phyloP scores from a whole-genome alignment of 1,140 invertebrate genomes.

The Drosophila rufa region DNA sequence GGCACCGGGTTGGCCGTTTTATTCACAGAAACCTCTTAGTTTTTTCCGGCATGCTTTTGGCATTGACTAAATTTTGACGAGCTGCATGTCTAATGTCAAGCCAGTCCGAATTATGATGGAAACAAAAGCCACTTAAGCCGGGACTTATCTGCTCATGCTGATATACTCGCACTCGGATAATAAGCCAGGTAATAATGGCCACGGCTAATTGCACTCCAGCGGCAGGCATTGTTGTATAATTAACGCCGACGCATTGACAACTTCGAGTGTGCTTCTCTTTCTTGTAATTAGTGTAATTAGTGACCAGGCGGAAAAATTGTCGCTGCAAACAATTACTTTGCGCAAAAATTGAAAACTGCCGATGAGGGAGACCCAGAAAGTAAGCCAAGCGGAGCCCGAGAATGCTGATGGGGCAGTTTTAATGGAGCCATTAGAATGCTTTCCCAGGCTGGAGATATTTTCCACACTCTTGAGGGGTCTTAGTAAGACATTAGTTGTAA shows the following conservation, averaged over 20 bases:
- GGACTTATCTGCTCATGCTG: constrained; percentile 31
- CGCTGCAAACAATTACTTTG: constrained; percentile 53
- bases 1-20: constrained; percentile 19
- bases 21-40: constrained; percentile 16
- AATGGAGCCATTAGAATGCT: constrained; percentile 41
- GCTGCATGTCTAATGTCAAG: constrained; percentile 47
- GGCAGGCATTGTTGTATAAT: constrained; percentile 63
- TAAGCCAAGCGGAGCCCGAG: constrained; percentile 27
- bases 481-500: constrained; percentile 30
- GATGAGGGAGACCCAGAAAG: constrained; percentile 38
- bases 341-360: constrained; percentile 31
- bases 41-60: constrained; percentile 43
- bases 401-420: constrained; percentile 34
- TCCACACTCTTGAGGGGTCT: constrained; percentile 2
- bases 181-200: constrained; percentile 55
- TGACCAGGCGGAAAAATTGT: constrained; percentile 66
- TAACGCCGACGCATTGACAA: constrained; percentile 68
- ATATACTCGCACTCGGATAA: constrained; percentile 38
- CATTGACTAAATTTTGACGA: constrained; percentile 47
- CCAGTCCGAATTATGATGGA: constrained; percentile 19
- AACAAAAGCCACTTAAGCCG: constrained; percentile 47
- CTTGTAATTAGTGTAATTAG: constrained; percentile 69
- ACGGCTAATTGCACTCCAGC: constrained; percentile 46
- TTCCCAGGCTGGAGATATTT: constrained; percentile 50
- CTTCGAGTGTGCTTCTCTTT: constrained; percentile 30